Evolutionary conservation across 2,888 invertebrate species (phyloP), one percentile per base, ranked within the genome.

Genomic region (Tetheella fluctuosa): DNA sequence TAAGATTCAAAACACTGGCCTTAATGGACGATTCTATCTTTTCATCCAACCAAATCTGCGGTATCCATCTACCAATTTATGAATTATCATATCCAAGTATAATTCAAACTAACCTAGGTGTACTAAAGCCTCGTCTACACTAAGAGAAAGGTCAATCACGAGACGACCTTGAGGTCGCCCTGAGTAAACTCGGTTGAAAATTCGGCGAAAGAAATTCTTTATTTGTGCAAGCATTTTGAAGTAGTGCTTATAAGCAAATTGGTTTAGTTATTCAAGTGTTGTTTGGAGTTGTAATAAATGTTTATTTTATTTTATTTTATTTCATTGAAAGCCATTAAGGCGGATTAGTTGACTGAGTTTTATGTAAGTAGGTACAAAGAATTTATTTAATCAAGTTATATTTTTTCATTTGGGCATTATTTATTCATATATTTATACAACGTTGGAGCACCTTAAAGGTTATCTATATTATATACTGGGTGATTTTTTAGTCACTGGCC

Each of bases 41-140:
- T 20, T 48, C 5, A 17, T 48, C 20, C 20, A 48, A 48, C 20
- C 0, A 10, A 20, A 20, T 39, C 39, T n/a, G 39, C n/a, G 20
- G 20, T 7, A 48, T 48, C 17, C 20, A 48, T 48, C 42, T 20
- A 20, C 48, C 48, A 70, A 73, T 71, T 34, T 73, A 77, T 59
- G 63, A 76, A 79, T 77, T 79, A 77, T 59, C 78, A 79, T 79
- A 70, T 76, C 78, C 74, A 76, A 76, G n/a, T 20, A 10, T 34
- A 34, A 39, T 39, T 39, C n/a, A 39, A 48, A 42, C 17, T 42
- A 20, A 48, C 48, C 12, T 30, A 28, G 28, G n/a, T 30, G n/a
- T 54, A 54, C 17, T 54, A 30, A 28, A 54, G 54, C 12, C 12
- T 13, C 34, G 34, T 48, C 17, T 48, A 48, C 48, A 48, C 48